Percentiles rank a stretch among this genome's conserved stretches.
Evolutionary conservation across 2,113 vertebrate genomes (phyloP).

Genomic region (Zosterops japonicus): DNA sequence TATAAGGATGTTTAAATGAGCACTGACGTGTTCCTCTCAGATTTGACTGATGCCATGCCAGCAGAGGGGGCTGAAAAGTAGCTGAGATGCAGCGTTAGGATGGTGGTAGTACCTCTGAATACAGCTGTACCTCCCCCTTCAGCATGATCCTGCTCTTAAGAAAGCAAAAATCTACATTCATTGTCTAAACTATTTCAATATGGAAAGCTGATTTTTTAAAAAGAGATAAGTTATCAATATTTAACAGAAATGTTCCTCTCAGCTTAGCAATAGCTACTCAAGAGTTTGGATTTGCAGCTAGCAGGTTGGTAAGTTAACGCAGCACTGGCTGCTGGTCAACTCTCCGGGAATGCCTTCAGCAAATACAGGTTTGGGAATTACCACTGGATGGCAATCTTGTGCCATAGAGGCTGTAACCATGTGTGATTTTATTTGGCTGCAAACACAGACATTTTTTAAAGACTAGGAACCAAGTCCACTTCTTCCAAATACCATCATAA

Average conservation of each 20-base stretch:
- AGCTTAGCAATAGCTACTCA: background rate
- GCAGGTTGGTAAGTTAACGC: background rate
- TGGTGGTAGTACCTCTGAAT: background rate
- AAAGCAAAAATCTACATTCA: background rate
- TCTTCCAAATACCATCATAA: background rate
- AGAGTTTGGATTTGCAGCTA: background rate
- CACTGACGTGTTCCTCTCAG: background rate
- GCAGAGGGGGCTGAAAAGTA: background rate
- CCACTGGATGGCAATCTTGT: constrained; percentile 58
- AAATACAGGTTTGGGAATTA: background rate
- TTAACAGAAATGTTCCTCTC: background rate
- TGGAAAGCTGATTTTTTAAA: background rate
- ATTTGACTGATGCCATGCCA: background rate
- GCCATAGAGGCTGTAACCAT: background rate
- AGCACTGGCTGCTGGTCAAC: background rate
- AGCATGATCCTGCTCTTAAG: background rate
- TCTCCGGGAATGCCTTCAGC: rapidly evolving
- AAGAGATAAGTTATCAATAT: background rate
- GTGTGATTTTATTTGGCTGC: background rate
- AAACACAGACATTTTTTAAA: background rate
- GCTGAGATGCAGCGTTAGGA: rapidly evolving
- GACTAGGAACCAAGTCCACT: background rate
- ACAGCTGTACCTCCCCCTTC: background rate
- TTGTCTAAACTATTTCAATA: background rate
- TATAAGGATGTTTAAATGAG: background rate